A percentile compares a stretch with the other conserved stretches of the same genome.
These are phyloP conservation scores for Archivesica marissinica DNA, from an alignment of 1,140 invertebrate species.

Conservation along the genomic window DNA sequence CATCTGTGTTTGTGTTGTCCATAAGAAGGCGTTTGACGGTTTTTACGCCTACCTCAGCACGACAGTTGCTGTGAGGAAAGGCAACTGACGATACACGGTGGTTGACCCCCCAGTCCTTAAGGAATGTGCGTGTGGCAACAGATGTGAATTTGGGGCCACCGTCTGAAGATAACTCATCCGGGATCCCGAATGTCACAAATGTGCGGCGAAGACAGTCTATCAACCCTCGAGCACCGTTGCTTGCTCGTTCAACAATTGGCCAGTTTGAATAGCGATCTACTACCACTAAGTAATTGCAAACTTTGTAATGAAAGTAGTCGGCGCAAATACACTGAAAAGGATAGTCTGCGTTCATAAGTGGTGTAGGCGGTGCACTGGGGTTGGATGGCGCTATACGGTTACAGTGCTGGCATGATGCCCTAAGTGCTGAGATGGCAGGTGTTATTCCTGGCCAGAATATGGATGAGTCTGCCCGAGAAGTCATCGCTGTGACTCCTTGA, in stretches of 20 bases:
- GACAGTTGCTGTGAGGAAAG: constrained; percentile 63
- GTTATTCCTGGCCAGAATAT: constrained; percentile 68
- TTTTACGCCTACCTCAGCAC: constrained; percentile 66
- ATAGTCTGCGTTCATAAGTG: constrained; percentile 54
- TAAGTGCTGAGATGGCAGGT: constrained; percentile 47
- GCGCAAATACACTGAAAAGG: constrained; percentile 69
- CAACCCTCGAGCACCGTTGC: constrained; percentile 55
- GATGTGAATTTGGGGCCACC: constrained; percentile 65
- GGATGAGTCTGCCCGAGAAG: constrained; percentile 64
- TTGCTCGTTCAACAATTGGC: constrained; percentile 44
- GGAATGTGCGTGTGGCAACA: constrained; percentile 39
- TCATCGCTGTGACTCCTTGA: constrained; percentile 68
- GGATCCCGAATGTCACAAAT: constrained; percentile 62
- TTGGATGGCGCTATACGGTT: constrained; percentile 62
- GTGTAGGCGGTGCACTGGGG: constrained; percentile 60
- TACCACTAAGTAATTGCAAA: constrained; percentile 54
- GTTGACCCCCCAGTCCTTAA: constrained; percentile 61
- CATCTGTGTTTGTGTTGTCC: constrained; percentile 30
- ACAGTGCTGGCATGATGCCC: constrained; percentile 55
- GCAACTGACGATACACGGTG: constrained; percentile 66
- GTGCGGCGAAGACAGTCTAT: constrained; percentile 45
- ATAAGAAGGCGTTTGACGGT: constrained; percentile 64
- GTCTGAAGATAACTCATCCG: constrained; percentile 62
- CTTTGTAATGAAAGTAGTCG: constrained; percentile 63
- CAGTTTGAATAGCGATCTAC: constrained; percentile 63